Base-by-base conservation (phyloP, 2,888 invertebrate genomes). In the Anorthoa munda region DNA sequence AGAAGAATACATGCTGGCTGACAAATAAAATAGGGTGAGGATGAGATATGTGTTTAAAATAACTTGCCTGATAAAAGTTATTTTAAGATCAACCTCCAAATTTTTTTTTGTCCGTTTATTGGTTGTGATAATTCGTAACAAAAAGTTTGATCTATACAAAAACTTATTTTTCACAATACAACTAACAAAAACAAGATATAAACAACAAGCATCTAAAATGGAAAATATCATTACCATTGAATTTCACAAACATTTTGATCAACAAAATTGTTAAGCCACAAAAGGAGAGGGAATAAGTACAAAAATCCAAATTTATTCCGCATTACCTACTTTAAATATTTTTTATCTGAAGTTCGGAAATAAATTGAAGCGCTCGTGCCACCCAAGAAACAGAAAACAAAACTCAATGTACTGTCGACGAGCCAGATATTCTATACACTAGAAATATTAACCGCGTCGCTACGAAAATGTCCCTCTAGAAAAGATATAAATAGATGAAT, bases 301-400 rank as follows among this genome's bases (percentile, higher is more conserved):
- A 83, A 82, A 73, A 72, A 72, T 61, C 76, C 2, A 66, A 83
- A 87, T 88, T 84, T 87, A 88, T 90, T 86, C 86, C 84, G 85
- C 78, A 79, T 84, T 82, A 80, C 83, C 85, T 87, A 81, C 86
- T 88, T 86, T 86, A 87, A 89, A 90, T 86, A 85, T 84, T 89
- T 88, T 89, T 90, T 90, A 90, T 90, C 90, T 84, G 48, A 81
- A 84, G 81, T 87, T 77, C 73, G 81, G 82, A 90, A 87, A 88
- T 90, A 89, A 88, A 90, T 79, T 86, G 87, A 87, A 79, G 79
- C 79, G 73, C 81, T 75, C 85, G 85, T 87, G 86, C 87, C 90
- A 86, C 88, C 86, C 88, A 86, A 77, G 81, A 82, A 72, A 85
- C 83, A 83, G 87, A 87, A 89, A 87, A 87, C 86, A 86, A 86